Percentiles rank a stretch among this genome's conserved stretches.
phyloP scores from a whole-genome alignment of 2,113 vertebrate species.

The Salvator merianae region DNA sequence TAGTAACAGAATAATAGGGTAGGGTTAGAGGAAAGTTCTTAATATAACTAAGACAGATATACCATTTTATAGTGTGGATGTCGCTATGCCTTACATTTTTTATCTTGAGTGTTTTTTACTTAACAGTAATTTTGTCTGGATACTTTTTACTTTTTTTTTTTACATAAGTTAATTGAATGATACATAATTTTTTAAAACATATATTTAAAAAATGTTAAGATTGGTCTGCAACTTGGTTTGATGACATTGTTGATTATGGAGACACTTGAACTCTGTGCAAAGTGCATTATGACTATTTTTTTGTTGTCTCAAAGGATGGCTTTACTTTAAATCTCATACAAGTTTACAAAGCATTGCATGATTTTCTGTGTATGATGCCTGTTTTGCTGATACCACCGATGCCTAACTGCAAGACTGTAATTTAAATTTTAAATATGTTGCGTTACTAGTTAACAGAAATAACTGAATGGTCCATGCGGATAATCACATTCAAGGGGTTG shows the following conservation, averaged over 20 bases:
- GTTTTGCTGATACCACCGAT: background rate
- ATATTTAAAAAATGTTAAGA: background rate
- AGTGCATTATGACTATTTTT: background rate
- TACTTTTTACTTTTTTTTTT: background rate
- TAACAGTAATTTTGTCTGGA: background rate
- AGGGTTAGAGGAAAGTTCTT: background rate
- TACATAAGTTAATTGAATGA: background rate
- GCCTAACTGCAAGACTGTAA: background rate
- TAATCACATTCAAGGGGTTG: too few relatives aligned
- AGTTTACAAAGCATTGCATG: background rate
- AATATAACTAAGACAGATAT: conserved; percentile 3
- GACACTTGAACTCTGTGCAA: background rate
- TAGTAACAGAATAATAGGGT: background rate
- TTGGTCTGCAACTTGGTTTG: background rate
- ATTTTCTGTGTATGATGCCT: background rate
- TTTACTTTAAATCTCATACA: background rate
- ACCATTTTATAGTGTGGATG: background rate
- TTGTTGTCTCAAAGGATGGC: background rate
- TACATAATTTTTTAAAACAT: background rate
- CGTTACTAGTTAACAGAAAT: too few relatives aligned
- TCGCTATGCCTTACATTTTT: background rate
- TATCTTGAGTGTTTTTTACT: background rate
- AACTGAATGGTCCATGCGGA: too few relatives aligned
- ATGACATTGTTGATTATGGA: background rate
- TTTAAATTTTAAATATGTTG: too few relatives aligned